A percentile compares a stretch with the other conserved stretches of the same genome.
Evolutionary conservation across 2,113 vertebrate species (phyloP).

Genomic region (Salvelinus sp.): DNA sequence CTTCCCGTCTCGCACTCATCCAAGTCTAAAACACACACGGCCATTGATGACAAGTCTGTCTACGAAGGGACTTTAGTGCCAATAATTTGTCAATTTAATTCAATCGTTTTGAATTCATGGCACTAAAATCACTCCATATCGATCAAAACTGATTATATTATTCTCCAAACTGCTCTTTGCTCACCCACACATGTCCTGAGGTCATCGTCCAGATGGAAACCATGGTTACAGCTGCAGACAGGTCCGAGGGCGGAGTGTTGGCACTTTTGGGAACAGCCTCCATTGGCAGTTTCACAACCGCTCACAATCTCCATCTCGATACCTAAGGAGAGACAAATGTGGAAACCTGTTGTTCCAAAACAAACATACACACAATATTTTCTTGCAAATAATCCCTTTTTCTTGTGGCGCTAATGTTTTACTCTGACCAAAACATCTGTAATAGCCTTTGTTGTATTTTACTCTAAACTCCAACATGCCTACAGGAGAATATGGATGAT

Average conservation of each 20-base stretch:
- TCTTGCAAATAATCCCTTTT: too few species aligned
- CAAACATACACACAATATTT: too few species aligned
- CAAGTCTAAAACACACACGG: slow-evolving; percentile 73
- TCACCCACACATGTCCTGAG: slow-evolving; percentile 85
- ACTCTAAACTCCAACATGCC: background rate
- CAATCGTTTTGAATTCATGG: too few species aligned
- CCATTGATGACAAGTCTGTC: too few species aligned
- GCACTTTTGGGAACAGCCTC: slow-evolving; percentile 88
- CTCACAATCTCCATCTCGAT: slow-evolving; percentile 98
- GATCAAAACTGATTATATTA: background rate
- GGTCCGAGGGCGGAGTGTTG: slow-evolving; percentile 84
- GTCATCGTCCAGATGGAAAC: slow-evolving; percentile 81
- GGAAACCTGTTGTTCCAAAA: too few species aligned
- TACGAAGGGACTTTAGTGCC: too few species aligned
- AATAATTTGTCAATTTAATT: too few species aligned
- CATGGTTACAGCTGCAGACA: slow-evolving; percentile 82
- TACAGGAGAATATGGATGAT: too few species aligned
- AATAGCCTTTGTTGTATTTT: background rate
- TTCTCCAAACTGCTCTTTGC: background rate
- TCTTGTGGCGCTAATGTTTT: background rate
- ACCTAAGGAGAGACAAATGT: slow-evolving; percentile 62
- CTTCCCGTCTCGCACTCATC: slow-evolving; percentile 79
- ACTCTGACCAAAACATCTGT: background rate
- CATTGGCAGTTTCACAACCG: slow-evolving; percentile 86
- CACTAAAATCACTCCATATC: too few species aligned